Base-by-base conservation (phyloP, 2,888 invertebrate species). In the Cactoblastis cactorum region DNA sequence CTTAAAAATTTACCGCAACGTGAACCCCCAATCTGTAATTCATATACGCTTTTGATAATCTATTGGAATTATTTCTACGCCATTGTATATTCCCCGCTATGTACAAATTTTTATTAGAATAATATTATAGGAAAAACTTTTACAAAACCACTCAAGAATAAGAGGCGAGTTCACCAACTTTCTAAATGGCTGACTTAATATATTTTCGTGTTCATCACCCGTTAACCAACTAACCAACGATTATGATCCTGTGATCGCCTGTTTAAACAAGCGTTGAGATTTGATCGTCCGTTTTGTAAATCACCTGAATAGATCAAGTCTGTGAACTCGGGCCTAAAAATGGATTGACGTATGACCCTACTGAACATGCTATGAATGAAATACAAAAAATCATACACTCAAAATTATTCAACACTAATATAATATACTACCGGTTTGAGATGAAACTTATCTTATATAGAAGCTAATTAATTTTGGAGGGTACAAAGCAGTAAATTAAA, bases 21-120 rank as follows among this genome's bases (percentile, higher is more conserved):
- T 76, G 86, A 81, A 73, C 73, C 63, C 69, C 77, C 80, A 66
- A 88, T 88, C 88, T 88, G 88, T 58, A 85, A 86, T 76, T 67
- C 24, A 37, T 47, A 46, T 34, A 37, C 5, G 47, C 15, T 9
- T 47, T 22, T 11, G 24, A 35, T 15, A 46, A 14, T 46, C 19
- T 46, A 22, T 11, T 45, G 6, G 9, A 28, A 12, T 35, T 35
- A 14, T 35, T 12, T 35, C 3, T 14, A 37, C 5, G 15, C 6
- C 1, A 35, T 2, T 5, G 15, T 35, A 35, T n/a, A 22, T 22
- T 22, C 3, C 5, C 5, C 22, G 5, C n/a, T n/a, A n/a, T n/a
- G n/a, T n/a, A n/a, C n/a, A n/a, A n/a, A n/a, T n/a, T n/a, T n/a
- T n/a, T n/a, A n/a, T n/a, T n/a, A n/a, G n/a, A n/a, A n/a, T n/a